Percentiles rank a stretch among this genome's conserved stretches.
phyloP scores from a whole-genome alignment of 2,113 vertebrate species.

The Cinclus cinclus region DNA sequence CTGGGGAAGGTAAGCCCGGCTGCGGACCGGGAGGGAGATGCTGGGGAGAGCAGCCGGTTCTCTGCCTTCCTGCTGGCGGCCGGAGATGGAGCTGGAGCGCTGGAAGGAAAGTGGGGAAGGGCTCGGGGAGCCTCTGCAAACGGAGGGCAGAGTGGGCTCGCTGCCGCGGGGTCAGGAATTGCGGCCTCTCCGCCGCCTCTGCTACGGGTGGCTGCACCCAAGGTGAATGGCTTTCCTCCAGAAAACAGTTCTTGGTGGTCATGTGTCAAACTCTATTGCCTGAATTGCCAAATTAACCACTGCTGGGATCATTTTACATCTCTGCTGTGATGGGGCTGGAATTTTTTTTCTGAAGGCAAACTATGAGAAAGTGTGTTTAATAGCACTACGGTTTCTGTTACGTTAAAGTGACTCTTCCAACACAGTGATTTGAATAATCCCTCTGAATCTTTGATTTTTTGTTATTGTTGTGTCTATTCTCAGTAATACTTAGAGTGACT shows the following conservation, averaged over 20 bases:
- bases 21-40: not conserved
- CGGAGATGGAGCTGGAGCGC: not conserved
- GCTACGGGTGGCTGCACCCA: not conserved
- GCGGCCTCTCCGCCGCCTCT: not conserved
- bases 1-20: slow-evolving; percentile 46
- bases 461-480: not conserved
- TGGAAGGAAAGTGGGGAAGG: not conserved
- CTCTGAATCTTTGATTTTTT: not conserved
- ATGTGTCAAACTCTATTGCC: slow-evolving; percentile 12
- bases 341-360: not conserved
- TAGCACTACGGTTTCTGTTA: not conserved
- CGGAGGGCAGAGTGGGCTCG: not conserved
- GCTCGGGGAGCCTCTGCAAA: not conserved
- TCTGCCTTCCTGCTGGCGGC: not conserved
- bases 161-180: not conserved
- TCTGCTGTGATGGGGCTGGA: not conserved
- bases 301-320: not conserved
- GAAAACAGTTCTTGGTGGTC: slow-evolving; percentile 5
- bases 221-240: not conserved
- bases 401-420: not conserved
- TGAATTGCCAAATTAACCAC: slow-evolving; percentile 5
- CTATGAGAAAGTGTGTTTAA: not conserved
- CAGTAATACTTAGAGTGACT: not conserved
- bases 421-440: not conserved
- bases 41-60: not conserved